Evolutionary conservation across 2,797 vertebrate species (phyloP).

Genomic region (Myotis pilosus): DNA sequence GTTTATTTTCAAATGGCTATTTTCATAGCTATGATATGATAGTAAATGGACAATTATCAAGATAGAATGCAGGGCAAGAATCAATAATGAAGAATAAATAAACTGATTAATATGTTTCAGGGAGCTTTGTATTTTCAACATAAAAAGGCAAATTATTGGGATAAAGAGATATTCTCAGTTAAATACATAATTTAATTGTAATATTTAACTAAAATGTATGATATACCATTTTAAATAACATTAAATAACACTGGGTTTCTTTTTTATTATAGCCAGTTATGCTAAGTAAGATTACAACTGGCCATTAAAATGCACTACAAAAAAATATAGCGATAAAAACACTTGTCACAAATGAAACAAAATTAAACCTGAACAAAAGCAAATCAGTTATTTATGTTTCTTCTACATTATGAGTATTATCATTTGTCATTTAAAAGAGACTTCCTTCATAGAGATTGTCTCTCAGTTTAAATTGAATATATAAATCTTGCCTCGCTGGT

Average conservation of each 20-base stretch:
- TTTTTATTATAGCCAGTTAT: not conserved
- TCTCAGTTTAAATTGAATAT: slow-evolving; percentile 5
- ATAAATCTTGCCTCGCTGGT: not conserved
- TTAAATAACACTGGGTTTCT: not conserved
- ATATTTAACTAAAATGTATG: not conserved
- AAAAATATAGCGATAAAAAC: not conserved
- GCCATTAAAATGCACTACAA: not conserved
- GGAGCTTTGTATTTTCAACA: not conserved
- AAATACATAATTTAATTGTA: not conserved
- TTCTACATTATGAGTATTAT: not conserved
- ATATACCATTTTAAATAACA: not conserved
- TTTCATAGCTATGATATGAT: not conserved
- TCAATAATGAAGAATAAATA: not conserved
- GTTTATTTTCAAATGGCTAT: slow-evolving; percentile 19
- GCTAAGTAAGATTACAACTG: not conserved
- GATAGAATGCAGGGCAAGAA: not conserved
- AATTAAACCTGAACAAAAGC: not conserved
- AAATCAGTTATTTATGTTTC: not conserved
- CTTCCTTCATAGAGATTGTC: not conserved
- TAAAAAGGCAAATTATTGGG: not conserved
- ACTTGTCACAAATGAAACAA: not conserved
- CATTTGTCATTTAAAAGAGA: not conserved
- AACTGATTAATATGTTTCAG: not conserved
- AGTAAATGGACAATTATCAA: slow-evolving; percentile 10
- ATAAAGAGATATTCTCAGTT: not conserved